Conservation (phyloP, 1,140 invertebrate genomes). For the Zaprionus ornatus region DNA sequence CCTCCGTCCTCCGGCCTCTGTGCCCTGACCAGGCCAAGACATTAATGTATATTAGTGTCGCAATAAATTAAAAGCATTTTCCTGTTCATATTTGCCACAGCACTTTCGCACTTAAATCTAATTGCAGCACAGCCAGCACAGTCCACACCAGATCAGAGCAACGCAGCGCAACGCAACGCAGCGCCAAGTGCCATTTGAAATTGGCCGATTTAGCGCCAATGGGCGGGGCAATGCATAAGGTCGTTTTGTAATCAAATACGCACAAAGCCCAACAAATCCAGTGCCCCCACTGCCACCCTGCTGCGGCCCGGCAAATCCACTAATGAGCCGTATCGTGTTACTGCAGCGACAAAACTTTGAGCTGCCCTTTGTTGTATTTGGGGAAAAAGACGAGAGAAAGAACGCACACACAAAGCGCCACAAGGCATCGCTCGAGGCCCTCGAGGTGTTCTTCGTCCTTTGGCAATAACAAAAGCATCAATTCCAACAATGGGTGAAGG, state of each 20-base stretch:
- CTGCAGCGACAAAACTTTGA: conserved; percentile 47
- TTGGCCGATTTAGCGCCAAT: conserved; percentile 26
- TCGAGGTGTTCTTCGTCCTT: not conserved
- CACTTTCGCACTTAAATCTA: conserved; percentile 70
- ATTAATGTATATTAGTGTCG: conserved; percentile 82
- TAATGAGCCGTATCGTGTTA: conserved; percentile 74
- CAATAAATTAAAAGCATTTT: conserved; percentile 81
- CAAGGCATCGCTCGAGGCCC: not conserved
- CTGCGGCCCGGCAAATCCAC: conserved; percentile 43
- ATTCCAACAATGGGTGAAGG: conserved; percentile 12
- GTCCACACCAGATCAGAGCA: not conserved
- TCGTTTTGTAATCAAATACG: conserved; percentile 65
- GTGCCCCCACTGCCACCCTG: not conserved
- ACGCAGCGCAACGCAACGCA: not conserved
- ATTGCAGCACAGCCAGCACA: conserved; percentile 51
- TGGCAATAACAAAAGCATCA: conserved; percentile 32
- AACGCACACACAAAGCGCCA: conserved; percentile 4
- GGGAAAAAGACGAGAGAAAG: conserved; percentile 2
- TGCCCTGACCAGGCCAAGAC: conserved; percentile 69
- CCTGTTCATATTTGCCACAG: conserved; percentile 74
- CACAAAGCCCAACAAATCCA: conserved; percentile 22
- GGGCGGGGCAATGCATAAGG: conserved; percentile 24
- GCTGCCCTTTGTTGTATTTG: conserved; percentile 29
- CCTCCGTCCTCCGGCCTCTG: conserved; percentile 2
- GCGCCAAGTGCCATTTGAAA: conserved; percentile 57